Percentiles rank a stretch among this genome's conserved stretches.
phyloP scores from a whole-genome alignment of 2,113 vertebrate genomes.

The Otocyon megalotis region DNA sequence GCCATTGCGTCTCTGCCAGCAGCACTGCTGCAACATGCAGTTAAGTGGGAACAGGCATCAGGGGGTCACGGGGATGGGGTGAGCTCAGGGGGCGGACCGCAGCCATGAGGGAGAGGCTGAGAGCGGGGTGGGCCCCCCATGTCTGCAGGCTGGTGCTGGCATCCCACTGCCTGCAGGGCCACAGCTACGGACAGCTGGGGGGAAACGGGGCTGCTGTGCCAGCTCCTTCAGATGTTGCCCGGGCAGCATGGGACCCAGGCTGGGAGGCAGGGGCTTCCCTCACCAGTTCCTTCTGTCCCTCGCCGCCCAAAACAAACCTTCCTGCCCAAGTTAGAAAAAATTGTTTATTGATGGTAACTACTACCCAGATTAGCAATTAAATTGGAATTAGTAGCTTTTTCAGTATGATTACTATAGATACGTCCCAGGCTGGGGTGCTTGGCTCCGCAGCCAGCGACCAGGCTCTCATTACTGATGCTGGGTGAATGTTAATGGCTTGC shows the following conservation, averaged over 20 bases:
- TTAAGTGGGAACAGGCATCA: constrained; percentile 72
- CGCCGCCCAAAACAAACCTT: neutral
- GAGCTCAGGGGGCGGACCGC: too few relatives aligned
- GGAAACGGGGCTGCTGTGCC: accelerated
- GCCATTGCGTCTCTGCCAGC: accelerated
- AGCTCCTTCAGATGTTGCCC: neutral
- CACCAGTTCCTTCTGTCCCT: neutral
- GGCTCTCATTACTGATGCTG: constrained; percentile 75
- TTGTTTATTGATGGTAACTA: constrained; percentile 72
- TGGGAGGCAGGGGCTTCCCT: neutral
- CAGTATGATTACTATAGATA: constrained; percentile 64
- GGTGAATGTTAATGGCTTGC: constrained; percentile 82
- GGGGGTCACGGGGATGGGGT: constrained; percentile 29
- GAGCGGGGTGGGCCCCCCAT: too few relatives aligned
- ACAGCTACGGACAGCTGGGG: too few relatives aligned
- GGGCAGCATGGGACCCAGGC: neutral
- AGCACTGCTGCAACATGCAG: constrained; percentile 66
- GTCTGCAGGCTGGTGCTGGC: neutral
- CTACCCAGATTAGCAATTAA: constrained; percentile 82
- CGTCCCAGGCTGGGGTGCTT: constrained; percentile 51
- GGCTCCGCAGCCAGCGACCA: constrained; percentile 70
- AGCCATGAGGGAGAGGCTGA: neutral
- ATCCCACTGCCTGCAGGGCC: neutral
- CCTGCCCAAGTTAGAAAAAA: neutral
- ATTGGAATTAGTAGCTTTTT: constrained; percentile 74